Conservation (phyloP, 2,888 invertebrate genomes). For the Lasioglossum figueresi region DNA sequence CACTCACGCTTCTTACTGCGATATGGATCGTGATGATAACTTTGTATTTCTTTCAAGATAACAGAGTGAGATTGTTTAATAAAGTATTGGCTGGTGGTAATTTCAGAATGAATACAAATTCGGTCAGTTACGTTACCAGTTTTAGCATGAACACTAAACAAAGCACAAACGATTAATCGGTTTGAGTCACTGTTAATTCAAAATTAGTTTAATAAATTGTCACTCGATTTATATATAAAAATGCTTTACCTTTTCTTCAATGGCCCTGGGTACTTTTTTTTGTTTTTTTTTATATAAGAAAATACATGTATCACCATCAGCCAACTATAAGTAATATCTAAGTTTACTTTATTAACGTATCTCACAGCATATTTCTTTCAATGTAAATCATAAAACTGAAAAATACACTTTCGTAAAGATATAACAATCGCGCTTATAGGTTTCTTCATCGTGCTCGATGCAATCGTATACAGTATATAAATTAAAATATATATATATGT, state of each 20-base stretch:
- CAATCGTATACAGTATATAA: slow-evolving; percentile 26
- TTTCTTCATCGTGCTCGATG: slow-evolving; percentile 35
- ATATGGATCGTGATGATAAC: slow-evolving; percentile 15
- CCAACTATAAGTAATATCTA: slow-evolving; percentile 71
- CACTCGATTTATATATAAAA: slow-evolving; percentile 77
- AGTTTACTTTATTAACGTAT: slow-evolving; percentile 79
- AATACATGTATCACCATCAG: slow-evolving; percentile 75
- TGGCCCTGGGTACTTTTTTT: slow-evolving; percentile 56
- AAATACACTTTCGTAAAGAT: slow-evolving; percentile 53
- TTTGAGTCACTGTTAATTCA: slow-evolving; percentile 74
- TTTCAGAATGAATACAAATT: slow-evolving; percentile 56
- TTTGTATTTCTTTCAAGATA: slow-evolving; percentile 25
- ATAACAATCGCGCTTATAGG: slow-evolving; percentile 32
- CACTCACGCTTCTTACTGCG: slow-evolving; percentile 8
- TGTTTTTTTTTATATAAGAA: not conserved
- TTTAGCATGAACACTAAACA: slow-evolving; percentile 69
- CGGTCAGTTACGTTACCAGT: slow-evolving; percentile 61
- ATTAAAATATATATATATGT: slow-evolving; percentile 28
- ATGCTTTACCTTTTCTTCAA: slow-evolving; percentile 75
- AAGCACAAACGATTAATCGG: slow-evolving; percentile 76
- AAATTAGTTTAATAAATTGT: slow-evolving; percentile 75
- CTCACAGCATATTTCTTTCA: slow-evolving; percentile 74
- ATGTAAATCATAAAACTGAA: slow-evolving; percentile 59
- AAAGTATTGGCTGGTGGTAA: slow-evolving; percentile 74
- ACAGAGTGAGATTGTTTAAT: slow-evolving; percentile 66